Evolutionary conservation across 2,797 vertebrate species (phyloP).

Genomic region (Peromyscus aztecus): DNA sequence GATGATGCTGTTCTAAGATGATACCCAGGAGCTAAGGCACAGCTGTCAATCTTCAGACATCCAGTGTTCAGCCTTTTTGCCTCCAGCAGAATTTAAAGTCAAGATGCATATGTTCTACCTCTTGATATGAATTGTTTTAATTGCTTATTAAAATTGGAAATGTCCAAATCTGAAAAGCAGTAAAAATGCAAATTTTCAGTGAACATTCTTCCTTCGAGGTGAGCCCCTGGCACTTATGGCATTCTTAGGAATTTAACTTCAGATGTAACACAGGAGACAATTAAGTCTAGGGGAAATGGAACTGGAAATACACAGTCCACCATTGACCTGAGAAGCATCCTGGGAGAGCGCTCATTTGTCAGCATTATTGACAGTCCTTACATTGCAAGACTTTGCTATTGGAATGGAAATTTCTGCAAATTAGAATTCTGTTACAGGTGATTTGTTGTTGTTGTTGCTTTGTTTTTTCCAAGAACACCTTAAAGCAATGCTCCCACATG

Average conservation of each 20-base stretch:
- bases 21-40: background rate
- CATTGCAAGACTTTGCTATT: background rate
- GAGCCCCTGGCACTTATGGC: background rate
- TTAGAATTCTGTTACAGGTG: constrained; percentile 19
- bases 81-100: constrained; percentile 19
- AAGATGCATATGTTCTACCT: background rate
- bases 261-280: background rate
- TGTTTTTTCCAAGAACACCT: background rate
- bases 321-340: background rate
- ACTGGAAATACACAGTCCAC: background rate
- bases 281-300: background rate
- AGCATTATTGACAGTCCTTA: background rate
- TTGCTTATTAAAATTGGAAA: constrained; percentile 69
- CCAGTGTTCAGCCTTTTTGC: background rate
- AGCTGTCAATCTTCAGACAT: constrained; percentile 14
- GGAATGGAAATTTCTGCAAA: constrained; percentile 16
- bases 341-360: background rate
- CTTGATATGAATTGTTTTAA: constrained; percentile 68
- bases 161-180: constrained; percentile 44
- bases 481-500: background rate
- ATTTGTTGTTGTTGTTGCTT: background rate
- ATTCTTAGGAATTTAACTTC: background rate
- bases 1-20: background rate
- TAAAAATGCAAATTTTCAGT: constrained; percentile 51
- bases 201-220: background rate